phyloP scores from a whole-genome alignment of 1,140 invertebrate species.

The Apolygus lucorum region DNA sequence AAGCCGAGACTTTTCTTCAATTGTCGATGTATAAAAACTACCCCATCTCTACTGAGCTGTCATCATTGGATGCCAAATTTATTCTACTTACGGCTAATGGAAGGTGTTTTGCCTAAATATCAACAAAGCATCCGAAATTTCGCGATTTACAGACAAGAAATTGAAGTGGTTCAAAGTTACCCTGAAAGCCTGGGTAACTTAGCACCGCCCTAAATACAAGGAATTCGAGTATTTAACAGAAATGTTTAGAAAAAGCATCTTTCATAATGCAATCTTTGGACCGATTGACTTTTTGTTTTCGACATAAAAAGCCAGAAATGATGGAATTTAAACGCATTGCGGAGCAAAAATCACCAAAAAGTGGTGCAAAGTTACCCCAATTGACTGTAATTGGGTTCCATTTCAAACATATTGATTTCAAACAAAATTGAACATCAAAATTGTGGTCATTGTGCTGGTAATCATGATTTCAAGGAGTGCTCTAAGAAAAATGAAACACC shows the following conservation, averaged over 20 bases:
- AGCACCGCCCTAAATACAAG: neutral
- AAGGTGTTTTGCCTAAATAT: neutral
- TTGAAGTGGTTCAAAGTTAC: neutral
- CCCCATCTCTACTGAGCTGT: neutral
- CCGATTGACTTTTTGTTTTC: neutral
- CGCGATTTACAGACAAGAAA: neutral
- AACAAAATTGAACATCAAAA: no score
- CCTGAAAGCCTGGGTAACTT: neutral
- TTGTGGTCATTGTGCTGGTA: no score
- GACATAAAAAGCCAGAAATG: neutral
- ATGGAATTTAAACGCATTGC: no score
- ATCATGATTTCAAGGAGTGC: no score
- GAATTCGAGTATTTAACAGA: neutral
- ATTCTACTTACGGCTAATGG: neutral
- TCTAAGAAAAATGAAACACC: no score
- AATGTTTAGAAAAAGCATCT: no score
- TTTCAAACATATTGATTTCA: no score
- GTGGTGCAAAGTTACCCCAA: no score
- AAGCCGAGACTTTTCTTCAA: no score
- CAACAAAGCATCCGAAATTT: neutral
- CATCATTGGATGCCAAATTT: neutral
- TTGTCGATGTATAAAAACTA: neutral
- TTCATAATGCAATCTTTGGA: neutral
- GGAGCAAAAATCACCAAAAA: no score
- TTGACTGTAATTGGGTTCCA: no score